Conservation (phyloP, 2,797 vertebrate species). For the Ptychobarbus kaznakovi region DNA sequence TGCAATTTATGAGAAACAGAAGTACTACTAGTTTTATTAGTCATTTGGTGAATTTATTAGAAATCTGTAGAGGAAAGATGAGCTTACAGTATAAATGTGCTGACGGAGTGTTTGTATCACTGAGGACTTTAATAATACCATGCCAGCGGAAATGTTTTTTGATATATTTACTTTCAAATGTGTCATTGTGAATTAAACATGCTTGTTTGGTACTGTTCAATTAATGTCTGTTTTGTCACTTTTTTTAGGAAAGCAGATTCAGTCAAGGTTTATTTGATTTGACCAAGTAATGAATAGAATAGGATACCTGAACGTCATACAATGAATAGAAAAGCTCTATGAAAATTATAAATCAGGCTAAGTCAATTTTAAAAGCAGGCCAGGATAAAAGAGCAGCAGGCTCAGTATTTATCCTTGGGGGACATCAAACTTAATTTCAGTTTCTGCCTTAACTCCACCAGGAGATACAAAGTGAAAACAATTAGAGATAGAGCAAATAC, state of each 20-base stretch:
- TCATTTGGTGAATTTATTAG: constrained; percentile 70
- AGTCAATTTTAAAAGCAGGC: neutral
- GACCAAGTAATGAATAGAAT: neutral
- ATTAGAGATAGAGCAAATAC: neutral
- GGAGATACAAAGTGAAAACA: neutral
- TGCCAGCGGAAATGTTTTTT: constrained; percentile 74
- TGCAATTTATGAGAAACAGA: constrained; percentile 71
- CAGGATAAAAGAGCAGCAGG: neutral
- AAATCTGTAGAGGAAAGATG: constrained; percentile 60
- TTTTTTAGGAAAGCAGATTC: neutral
- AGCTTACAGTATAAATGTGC: constrained; percentile 70
- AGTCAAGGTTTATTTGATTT: neutral
- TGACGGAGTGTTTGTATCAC: constrained; percentile 61
- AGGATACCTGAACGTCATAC: neutral
- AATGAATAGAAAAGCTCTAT: neutral
- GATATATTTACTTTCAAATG: constrained; percentile 70
- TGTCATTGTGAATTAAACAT: constrained; percentile 78
- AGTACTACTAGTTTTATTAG: constrained; percentile 68
- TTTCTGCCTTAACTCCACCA: neutral
- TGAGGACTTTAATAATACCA: constrained; percentile 74
- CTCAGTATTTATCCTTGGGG: constrained; percentile 8
- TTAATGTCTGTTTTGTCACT: constrained; percentile 23
- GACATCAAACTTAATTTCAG: neutral
- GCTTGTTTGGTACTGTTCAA: constrained; percentile 73
- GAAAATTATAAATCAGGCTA: neutral